Conservation (phyloP, 1,140 invertebrate species). For the Drosophila setifemur region DNA sequence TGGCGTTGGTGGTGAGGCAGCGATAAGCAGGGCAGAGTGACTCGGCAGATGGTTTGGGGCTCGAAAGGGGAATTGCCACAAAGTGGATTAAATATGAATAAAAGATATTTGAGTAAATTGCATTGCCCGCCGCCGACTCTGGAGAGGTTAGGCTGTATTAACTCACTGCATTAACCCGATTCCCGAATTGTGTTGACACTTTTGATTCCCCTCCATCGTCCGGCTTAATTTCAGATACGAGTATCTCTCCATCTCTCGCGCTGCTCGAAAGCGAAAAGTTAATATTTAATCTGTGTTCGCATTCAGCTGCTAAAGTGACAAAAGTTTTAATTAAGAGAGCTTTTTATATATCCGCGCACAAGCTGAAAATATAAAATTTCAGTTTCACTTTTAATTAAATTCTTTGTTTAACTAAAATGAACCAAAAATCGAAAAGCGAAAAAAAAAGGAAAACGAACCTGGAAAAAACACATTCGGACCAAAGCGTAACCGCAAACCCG, state of each 20-base stretch:
- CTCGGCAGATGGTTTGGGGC: constrained; percentile 21
- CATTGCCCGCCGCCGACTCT: constrained; percentile 50
- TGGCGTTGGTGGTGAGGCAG: constrained; percentile 6
- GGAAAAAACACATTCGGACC: constrained; percentile 32
- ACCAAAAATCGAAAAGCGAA: constrained; percentile 9
- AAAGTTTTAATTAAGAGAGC: constrained; percentile 55
- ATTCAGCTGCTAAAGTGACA: constrained; percentile 36
- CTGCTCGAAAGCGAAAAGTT: constrained; percentile 6
- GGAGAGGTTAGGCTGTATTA: constrained; percentile 44
- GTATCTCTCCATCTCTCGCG: too few relatives aligned
- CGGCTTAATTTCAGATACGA: constrained; percentile 16
- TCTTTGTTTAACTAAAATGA: constrained; percentile 51
- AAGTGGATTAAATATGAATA: constrained; percentile 80
- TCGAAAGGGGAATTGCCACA: constrained; percentile 60
- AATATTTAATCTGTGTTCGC: constrained; percentile 40
- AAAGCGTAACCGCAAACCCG: constrained; percentile 43
- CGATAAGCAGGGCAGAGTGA: constrained; percentile 37
- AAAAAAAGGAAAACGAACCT: not conserved
- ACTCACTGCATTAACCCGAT: constrained; percentile 52
- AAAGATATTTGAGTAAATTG: constrained; percentile 78
- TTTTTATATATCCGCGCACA: constrained; percentile 20
- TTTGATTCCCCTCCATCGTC: constrained; percentile 38
- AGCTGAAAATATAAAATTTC: constrained; percentile 50
- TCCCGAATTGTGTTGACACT: constrained; percentile 31
- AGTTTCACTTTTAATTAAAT: constrained; percentile 60